Evolutionary conservation across 2,797 vertebrate species (phyloP), one percentile per base, ranked within the genome.

Genomic region (Tapera naevia): DNA sequence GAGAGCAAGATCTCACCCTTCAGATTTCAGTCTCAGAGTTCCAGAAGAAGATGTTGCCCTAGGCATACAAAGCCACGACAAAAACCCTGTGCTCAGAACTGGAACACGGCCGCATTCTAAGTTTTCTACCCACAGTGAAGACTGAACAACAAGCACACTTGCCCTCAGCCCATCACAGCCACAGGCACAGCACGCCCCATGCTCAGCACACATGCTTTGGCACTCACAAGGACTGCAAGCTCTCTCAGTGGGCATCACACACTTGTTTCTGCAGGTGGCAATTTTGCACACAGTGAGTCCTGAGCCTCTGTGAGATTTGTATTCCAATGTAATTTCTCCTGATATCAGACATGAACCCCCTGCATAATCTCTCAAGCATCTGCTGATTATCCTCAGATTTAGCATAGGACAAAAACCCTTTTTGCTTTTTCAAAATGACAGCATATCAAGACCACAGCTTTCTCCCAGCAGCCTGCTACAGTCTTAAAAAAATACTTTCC

Each of bases 141-240:
- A 19, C 2, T 8, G 43, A 21, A n/a, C 33, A 53, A 41, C 35
- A 88, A 43, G 2, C 1, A 3, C 33, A 10, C n/a, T 39, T 67
- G 37, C 33, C 25, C 37, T 75, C 25, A 51, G 30, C 5, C 7
- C 5, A 6, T 11, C 43, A 65, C 25, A 61, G 46, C 10, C 11
- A 30, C 0, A 0, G 17, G 22, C 18, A 43, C n/a, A 60, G 50
- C 50, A 64, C 25, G 46, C 10, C 2, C 32, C 33, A 21, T 1
- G 12, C 37, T 54, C 45, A 80, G 32, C 33, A 41, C 27, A 61
- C 11, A 24, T 2, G 4, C 22, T 28, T 32, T 4, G 1, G 9
- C n/a, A 37, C 43, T 54, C 33, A 21, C 25, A 25, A 54, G 21
- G 50, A 71, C 39, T 37, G 35, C 51, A 80, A 41, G 45, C 17